A percentile compares a stretch with the other conserved stretches of the same genome.
phyloP scores from a whole-genome alignment of 2,888 invertebrate genomes.

The Bombyx huttoni region DNA sequence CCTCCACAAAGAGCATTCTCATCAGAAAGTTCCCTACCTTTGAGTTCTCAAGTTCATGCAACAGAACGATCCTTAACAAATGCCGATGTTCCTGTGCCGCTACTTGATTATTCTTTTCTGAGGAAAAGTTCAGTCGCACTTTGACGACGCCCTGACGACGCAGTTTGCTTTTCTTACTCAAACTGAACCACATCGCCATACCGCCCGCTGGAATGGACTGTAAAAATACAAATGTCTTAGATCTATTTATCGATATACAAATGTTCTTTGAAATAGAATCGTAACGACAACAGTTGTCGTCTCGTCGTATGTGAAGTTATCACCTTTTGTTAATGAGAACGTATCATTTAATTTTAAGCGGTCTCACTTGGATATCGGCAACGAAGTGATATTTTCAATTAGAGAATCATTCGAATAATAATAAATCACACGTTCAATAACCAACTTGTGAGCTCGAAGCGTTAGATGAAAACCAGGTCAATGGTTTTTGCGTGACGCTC shows the following conservation, averaged over 20 bases:
- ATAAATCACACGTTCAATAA: too few relatives aligned
- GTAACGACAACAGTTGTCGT: background rate
- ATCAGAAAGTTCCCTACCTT: slow-evolving; percentile 60
- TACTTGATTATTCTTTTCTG: slow-evolving; percentile 88
- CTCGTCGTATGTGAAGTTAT: background rate
- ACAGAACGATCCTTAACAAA: slow-evolving; percentile 80
- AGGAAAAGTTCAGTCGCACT: slow-evolving; percentile 85
- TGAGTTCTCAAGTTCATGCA: slow-evolving; percentile 85
- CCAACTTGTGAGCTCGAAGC: too few relatives aligned
- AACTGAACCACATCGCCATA: slow-evolving; percentile 90
- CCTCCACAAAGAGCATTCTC: too few relatives aligned
- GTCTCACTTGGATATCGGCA: too few relatives aligned
- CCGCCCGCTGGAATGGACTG: slow-evolving; percentile 95
- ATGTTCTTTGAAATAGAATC: background rate
- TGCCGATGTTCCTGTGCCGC: slow-evolving; percentile 89
- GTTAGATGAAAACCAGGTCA: too few relatives aligned
- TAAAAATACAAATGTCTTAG: slow-evolving; percentile 12
- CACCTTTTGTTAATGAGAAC: background rate
- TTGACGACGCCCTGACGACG: slow-evolving; percentile 91
- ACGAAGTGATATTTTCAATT: too few relatives aligned
- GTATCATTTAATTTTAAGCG: too few relatives aligned
- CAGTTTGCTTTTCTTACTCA: slow-evolving; percentile 87
- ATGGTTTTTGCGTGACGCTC: too few relatives aligned
- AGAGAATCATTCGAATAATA: too few relatives aligned
- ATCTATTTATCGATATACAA: too few relatives aligned